Conservation (phyloP, 2,113 vertebrate species). For the Mus spicilegus region DNA sequence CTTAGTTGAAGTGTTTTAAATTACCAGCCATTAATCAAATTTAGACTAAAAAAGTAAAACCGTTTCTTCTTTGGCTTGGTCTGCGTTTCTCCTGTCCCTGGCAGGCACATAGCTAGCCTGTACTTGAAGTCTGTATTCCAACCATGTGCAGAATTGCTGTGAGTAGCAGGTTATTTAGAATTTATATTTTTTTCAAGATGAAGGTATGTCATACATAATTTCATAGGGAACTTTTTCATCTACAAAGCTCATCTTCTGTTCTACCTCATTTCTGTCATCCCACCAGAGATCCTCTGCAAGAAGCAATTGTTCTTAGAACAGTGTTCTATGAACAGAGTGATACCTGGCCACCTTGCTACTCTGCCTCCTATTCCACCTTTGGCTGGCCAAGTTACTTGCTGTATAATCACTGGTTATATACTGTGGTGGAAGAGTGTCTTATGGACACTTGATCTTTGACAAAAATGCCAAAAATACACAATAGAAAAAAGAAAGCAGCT, state of each 20-base stretch:
- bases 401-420: background rate
- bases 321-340: accelerated
- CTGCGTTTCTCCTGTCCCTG: background rate
- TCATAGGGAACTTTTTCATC: background rate
- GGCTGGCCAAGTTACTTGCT: background rate
- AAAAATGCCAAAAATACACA: no score
- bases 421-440: background rate
- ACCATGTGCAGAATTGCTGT: background rate
- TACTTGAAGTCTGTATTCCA: background rate
- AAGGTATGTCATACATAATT: background rate
- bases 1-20: constrained; percentile 1
- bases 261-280: accelerated
- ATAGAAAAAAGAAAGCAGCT: no score
- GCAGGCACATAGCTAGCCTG: background rate
- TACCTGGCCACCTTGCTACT: background rate
- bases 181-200: background rate
- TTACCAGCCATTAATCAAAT: constrained; percentile 1
- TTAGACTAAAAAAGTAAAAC: background rate
- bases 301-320: background rate
- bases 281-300: background rate
- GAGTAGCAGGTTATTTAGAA: background rate
- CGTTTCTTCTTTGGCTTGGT: background rate
- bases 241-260: background rate
- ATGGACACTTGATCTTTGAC: no score
- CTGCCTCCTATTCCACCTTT: background rate